A percentile compares a stretch with the other conserved stretches of the same genome.
phyloP scores from a whole-genome alignment of 2,888 invertebrate genomes.

The Catonia carolina region DNA sequence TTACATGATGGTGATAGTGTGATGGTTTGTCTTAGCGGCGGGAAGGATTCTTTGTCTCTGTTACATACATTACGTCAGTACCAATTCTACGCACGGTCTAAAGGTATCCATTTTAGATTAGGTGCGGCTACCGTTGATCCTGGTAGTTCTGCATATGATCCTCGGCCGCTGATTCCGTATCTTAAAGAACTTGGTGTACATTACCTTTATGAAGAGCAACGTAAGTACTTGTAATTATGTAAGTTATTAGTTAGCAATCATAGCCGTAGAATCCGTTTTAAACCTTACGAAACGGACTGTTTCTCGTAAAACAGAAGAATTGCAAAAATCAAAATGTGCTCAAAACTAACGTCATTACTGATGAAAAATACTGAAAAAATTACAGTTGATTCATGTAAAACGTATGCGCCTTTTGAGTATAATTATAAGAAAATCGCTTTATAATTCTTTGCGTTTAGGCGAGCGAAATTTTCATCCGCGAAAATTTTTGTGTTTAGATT shows the following conservation, averaged over 20 bases:
- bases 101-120: slow-evolving; percentile 64
- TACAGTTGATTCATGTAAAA: no score
- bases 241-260: slow-evolving; percentile 8
- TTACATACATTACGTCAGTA: slow-evolving; percentile 79
- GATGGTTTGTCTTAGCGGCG: slow-evolving; percentile 77
- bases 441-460: no score
- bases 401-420: no score
- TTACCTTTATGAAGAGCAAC: slow-evolving; percentile 66
- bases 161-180: slow-evolving; percentile 63
- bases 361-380: no score
- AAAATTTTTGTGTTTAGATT: no score
- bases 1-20: slow-evolving; percentile 74
- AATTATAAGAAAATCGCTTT: no score
- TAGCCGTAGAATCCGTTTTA: background rate
- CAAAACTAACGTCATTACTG: no score
- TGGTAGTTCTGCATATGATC: slow-evolving; percentile 52
- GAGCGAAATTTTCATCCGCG: no score
- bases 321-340: no score
- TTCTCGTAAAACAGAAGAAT: no score
- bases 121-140: slow-evolving; percentile 67
- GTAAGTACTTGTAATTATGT: slow-evolving; percentile 44
- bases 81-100: slow-evolving; percentile 65
- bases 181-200: slow-evolving; percentile 64
- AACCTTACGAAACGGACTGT: no score
- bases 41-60: slow-evolving; percentile 75